Percentiles rank a stretch among this genome's conserved stretches.
phyloP scores from a whole-genome alignment of 2,888 invertebrate species.

The Xanthia togata region DNA sequence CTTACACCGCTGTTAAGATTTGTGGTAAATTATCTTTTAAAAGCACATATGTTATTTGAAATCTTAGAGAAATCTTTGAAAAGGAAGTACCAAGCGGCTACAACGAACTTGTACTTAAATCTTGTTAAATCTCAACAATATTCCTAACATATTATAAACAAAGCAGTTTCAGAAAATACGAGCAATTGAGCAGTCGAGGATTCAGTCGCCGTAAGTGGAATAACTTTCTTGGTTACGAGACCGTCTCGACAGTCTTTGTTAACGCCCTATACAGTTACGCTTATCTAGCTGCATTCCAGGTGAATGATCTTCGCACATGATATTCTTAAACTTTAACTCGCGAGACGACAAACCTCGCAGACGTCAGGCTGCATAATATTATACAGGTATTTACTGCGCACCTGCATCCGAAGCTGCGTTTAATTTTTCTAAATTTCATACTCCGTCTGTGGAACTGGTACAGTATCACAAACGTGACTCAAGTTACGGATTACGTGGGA shows the following conservation, averaged over 20 bases:
- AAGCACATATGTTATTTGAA: neutral
- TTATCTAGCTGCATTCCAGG: constrained; percentile 84
- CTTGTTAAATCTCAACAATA: constrained; percentile 59
- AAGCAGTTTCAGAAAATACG: constrained; percentile 60
- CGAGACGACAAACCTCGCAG: constrained; percentile 49
- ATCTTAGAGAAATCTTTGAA: neutral
- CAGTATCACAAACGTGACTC: constrained; percentile 77
- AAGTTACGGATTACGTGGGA: constrained; percentile 84
- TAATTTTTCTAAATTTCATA: constrained; percentile 65
- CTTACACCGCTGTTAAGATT: neutral
- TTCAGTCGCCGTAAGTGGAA: constrained; percentile 76
- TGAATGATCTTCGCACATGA: constrained; percentile 79
- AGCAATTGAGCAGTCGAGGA: constrained; percentile 73
- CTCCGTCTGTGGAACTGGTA: constrained; percentile 64
- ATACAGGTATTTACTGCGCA: constrained; percentile 40
- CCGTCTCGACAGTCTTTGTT: constrained; percentile 78
- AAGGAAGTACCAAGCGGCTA: neutral
- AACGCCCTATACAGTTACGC: constrained; percentile 81
- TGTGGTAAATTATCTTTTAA: neutral
- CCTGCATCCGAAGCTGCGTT: constrained; percentile 38
- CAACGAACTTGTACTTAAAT: constrained; percentile 63
- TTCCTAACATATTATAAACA: constrained; percentile 67
- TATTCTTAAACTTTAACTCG: constrained; percentile 70
- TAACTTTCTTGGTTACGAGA: constrained; percentile 80
- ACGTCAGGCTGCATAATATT: constrained; percentile 51